Percentiles rank a stretch among this genome's conserved stretches.
Conservation (phyloP, 2,888 invertebrate genomes). For the Clistopyga incitator region DNA sequence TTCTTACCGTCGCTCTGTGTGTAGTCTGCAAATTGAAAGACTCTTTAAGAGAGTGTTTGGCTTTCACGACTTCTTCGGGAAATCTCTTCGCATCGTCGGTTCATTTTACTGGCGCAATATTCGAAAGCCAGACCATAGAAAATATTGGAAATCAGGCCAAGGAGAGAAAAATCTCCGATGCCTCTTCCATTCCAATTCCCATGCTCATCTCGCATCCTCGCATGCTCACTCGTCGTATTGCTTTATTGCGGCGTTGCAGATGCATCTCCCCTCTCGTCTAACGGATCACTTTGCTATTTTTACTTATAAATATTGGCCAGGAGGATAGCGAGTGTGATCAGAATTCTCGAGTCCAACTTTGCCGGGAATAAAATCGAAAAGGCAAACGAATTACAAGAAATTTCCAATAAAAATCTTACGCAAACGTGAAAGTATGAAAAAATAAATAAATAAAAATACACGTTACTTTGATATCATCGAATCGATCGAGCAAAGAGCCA, state of each 20-base stretch:
- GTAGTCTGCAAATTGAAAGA: not conserved
- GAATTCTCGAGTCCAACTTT: not conserved
- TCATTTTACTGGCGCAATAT: not conserved
- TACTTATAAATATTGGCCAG: not conserved
- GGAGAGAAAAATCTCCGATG: not conserved
- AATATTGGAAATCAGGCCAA: not conserved
- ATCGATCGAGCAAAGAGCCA: not conserved
- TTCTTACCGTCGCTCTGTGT: not conserved
- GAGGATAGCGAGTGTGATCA: not conserved
- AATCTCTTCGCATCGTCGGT: not conserved
- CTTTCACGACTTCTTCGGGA: not conserved
- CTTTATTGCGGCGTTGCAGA: not conserved
- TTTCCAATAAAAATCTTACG: no score
- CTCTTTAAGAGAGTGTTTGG: not conserved
- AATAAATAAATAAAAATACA: no score
- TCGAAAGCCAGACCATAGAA: not conserved
- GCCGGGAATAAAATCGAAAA: not conserved
- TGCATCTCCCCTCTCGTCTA: not conserved
- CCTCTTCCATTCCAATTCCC: not conserved
- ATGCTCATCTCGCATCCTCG: not conserved
- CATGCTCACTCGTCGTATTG: not conserved
- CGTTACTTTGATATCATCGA: not conserved
- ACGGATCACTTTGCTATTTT: not conserved
- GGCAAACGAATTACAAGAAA: no score
- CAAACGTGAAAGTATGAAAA: no score